phyloP scores from a whole-genome alignment of 1,140 invertebrate genomes.

The Drosophila quadrilineata region DNA sequence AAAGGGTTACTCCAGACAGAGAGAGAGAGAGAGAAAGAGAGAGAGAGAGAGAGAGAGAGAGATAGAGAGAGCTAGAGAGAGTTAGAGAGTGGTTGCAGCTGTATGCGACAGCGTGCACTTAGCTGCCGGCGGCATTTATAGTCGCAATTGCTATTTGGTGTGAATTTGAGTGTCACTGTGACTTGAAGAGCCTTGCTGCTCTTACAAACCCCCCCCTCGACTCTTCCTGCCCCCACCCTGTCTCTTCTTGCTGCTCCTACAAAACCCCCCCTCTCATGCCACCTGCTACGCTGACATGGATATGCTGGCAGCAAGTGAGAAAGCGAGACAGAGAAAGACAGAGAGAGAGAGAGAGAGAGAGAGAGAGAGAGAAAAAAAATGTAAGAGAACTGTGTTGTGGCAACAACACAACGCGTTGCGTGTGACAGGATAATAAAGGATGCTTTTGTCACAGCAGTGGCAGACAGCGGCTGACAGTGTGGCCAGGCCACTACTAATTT shows the following conservation, averaged over 20 bases:
- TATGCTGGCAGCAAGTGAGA: too few relatives aligned
- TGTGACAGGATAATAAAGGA: constrained; percentile 59
- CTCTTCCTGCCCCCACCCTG: background rate
- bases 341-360: too few relatives aligned
- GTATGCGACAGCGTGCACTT: constrained; percentile 42
- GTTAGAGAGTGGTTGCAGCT: constrained; percentile 4
- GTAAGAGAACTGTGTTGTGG: too few relatives aligned
- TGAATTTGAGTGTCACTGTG: constrained; percentile 40
- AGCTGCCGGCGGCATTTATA: constrained; percentile 46
- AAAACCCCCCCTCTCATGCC: too few relatives aligned
- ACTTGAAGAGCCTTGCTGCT: background rate
- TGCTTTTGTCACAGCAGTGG: constrained; percentile 40
- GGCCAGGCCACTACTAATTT: too few relatives aligned
- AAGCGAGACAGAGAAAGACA: too few relatives aligned
- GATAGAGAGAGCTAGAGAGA: background rate
- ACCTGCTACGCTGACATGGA: too few relatives aligned
- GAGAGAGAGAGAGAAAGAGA: background rate
- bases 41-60: background rate
- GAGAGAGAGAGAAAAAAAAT: too few relatives aligned
- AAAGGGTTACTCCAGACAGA: background rate
- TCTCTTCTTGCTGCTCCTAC: background rate
- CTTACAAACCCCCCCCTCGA: background rate
- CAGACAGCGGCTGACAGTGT: too few relatives aligned
- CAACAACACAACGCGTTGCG: constrained; percentile 24
- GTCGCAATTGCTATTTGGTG: constrained; percentile 37